These are phyloP conservation scores for Taphrorychus bicolor DNA, from an alignment of 2,888 invertebrate species.

Conservation along the genomic window DNA sequence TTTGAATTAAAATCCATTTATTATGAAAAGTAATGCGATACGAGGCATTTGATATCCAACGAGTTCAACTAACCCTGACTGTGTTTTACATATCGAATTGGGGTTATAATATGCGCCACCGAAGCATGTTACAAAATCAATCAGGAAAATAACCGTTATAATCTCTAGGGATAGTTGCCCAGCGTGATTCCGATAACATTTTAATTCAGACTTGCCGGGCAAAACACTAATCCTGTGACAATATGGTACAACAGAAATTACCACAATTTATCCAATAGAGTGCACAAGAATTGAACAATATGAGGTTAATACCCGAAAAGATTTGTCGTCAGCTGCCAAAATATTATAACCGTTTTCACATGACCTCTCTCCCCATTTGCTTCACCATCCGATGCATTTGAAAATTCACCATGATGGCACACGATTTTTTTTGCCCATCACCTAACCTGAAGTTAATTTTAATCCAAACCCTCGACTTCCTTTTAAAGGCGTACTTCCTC, in stretches of 20 bases:
- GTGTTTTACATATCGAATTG: neutral
- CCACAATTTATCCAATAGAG: slow-evolving; percentile 1
- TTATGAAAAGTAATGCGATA: slow-evolving; percentile 49
- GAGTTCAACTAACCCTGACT: slow-evolving; percentile 15
- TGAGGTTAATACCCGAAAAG: neutral
- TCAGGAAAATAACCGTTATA: slow-evolving; percentile 1
- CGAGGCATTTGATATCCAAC: slow-evolving; percentile 29
- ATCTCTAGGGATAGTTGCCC: neutral
- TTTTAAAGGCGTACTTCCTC: slow-evolving; percentile 1
- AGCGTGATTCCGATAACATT: neutral
- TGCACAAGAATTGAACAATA: neutral
- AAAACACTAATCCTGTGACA: neutral
- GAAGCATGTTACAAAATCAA: neutral
- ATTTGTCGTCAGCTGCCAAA: neutral
- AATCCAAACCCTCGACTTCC: neutral
- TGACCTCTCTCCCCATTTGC: no score
- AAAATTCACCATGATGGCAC: neutral
- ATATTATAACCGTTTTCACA: neutral
- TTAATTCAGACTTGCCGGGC: neutral
- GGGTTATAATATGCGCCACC: neutral
- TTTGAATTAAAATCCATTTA: slow-evolving; percentile 49
- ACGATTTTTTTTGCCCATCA: neutral
- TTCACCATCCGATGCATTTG: neutral
- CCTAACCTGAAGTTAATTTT: no score
- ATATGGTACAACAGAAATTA: neutral